These are phyloP conservation scores for Morus bassanus DNA, from an alignment of 2,797 vertebrate genomes.

Conservation along the genomic window DNA sequence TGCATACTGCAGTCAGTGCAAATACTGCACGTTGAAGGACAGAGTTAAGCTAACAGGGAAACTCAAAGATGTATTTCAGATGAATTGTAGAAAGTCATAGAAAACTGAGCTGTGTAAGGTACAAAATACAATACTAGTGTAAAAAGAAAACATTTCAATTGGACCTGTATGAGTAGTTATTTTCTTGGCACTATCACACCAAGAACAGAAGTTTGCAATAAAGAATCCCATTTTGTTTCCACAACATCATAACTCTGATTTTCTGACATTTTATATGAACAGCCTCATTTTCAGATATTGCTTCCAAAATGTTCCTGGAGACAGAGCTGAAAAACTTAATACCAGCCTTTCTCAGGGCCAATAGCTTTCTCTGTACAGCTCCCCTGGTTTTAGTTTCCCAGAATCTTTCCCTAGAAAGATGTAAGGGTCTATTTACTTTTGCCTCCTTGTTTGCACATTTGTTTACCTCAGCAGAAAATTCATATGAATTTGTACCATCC, in stretches of 20 bases:
- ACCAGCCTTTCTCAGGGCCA: not conserved
- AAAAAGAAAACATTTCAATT: not conserved
- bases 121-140: not conserved
- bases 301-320: not conserved
- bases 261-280: not conserved
- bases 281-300: not conserved
- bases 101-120: not conserved
- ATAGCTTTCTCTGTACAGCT: not conserved
- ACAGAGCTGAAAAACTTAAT: not conserved
- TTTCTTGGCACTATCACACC: not conserved
- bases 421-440: not conserved
- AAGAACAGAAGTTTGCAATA: not conserved
- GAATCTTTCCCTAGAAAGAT: not conserved
- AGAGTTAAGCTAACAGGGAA: not conserved
- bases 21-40: not conserved
- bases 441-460: not conserved
- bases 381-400: not conserved
- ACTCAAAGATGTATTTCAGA: not conserved
- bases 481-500: not conserved
- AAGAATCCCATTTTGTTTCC: not conserved
- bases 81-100: not conserved
- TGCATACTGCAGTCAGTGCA: not conserved
- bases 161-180: not conserved
- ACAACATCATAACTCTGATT: not conserved
- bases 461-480: not conserved